Conservation (phyloP, 2,797 vertebrate genomes). For the Sternotherus odoratus region DNA sequence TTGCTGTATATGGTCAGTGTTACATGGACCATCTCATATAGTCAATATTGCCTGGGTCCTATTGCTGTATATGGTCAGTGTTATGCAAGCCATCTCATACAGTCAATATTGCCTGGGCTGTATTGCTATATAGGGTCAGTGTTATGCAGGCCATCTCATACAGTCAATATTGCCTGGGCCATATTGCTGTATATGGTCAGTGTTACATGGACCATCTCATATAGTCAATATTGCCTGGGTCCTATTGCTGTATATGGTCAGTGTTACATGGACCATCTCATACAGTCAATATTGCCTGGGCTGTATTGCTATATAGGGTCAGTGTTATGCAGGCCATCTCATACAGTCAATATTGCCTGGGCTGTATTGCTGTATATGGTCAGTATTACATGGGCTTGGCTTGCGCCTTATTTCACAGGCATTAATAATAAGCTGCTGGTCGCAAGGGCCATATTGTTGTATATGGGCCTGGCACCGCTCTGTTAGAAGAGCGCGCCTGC, state of each 20-base stretch:
- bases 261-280: not conserved
- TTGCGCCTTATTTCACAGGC: not conserved
- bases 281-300: rapidly evolving
- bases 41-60: not conserved
- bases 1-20: not conserved
- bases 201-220: not conserved
- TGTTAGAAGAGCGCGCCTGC: not conserved
- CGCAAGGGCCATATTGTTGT: not conserved
- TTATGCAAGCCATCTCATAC: not conserved
- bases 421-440: not conserved
- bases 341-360: not conserved
- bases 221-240: not conserved
- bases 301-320: not conserved
- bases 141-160: not conserved
- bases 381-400: not conserved
- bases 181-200: not conserved
- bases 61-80: not conserved
- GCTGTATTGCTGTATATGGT: not conserved
- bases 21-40: not conserved
- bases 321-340: not conserved
- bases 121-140: not conserved
- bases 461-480: not conserved
- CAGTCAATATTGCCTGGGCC: not conserved
- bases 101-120: not conserved
- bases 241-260: not conserved